Conservation (phyloP, 2,888 invertebrate genomes). For the Nomada hirtipes region DNA sequence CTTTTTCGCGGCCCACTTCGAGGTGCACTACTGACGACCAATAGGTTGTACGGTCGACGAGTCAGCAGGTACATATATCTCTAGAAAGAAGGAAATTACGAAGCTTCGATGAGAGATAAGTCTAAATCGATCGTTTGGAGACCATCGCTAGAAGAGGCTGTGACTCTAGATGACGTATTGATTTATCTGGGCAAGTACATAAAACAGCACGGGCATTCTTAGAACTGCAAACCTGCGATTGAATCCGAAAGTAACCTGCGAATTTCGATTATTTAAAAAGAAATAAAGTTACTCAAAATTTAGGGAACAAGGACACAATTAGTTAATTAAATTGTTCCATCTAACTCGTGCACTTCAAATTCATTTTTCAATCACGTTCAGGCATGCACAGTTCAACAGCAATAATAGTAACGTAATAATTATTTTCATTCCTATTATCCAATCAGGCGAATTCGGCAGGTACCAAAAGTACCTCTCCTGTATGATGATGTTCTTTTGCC, state of each 20-base stretch:
- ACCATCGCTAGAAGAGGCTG: constrained; percentile 31
- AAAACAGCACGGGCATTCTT: background rate
- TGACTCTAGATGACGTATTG: constrained; percentile 71
- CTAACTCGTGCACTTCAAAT: too few species aligned
- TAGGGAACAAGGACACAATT: too few species aligned
- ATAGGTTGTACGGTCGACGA: background rate
- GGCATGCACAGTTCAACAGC: background rate
- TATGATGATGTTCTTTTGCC: constrained; percentile 78
- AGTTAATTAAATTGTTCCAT: background rate
- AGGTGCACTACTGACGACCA: background rate
- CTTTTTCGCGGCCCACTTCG: background rate
- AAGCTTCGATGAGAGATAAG: background rate
- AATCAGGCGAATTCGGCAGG: constrained; percentile 77
- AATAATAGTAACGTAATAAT: background rate
- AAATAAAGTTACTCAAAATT: too few species aligned
- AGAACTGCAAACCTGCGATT: too few species aligned
- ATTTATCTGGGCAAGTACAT: constrained; percentile 65
- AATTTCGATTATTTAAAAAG: too few species aligned
- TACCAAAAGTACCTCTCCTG: constrained; percentile 80
- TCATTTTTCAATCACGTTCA: background rate
- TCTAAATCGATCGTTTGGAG: background rate
- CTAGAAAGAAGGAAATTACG: background rate
- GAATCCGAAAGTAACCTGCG: too few species aligned
- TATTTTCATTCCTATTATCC: background rate
- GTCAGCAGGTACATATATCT: background rate